These are phyloP conservation scores for Hexactinellida sp. DNA, from an alignment of 37 sponge, comb jelly and placozoan genomes.

Conservation along the genomic window DNA sequence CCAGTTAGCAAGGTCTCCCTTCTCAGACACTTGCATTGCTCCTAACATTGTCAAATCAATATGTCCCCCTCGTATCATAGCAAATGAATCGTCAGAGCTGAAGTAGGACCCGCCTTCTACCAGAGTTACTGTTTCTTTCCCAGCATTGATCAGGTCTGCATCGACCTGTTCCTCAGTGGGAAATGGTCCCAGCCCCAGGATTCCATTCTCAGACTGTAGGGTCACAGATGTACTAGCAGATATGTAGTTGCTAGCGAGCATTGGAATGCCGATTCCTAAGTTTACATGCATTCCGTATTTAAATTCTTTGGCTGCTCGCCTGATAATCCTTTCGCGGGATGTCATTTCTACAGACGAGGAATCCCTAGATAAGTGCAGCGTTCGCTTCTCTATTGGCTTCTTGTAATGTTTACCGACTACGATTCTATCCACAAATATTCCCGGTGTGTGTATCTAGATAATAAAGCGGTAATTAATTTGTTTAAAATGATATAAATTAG, in stretches of 20 bases:
- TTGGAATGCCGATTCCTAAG: slow-evolving; percentile 93
- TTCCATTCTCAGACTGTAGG: slow-evolving; percentile 93
- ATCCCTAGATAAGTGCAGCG: neutral
- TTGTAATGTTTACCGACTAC: slow-evolving; percentile 49
- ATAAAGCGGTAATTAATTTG: too few relatives aligned
- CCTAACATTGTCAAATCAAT: slow-evolving; percentile 86
- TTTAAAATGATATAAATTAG: too few relatives aligned
- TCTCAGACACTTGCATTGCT: slow-evolving; percentile 81
- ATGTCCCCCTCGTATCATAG: slow-evolving; percentile 98
- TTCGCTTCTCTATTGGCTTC: slow-evolving; percentile 71
- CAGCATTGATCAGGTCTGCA: slow-evolving; percentile 95
- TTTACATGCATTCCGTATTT: slow-evolving; percentile 90
- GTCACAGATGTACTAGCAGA: slow-evolving; percentile 58
- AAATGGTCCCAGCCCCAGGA: slow-evolving; percentile 90
- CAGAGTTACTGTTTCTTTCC: slow-evolving; percentile 83
- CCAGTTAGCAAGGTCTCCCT: slow-evolving; percentile 84
- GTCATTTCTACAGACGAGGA: neutral
- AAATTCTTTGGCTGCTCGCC: slow-evolving; percentile 85
- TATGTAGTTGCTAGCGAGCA: slow-evolving; percentile 86
- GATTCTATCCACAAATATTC: slow-evolving; percentile 74
- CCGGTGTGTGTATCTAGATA: slow-evolving; percentile 48
- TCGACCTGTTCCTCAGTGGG: slow-evolving; percentile 78
- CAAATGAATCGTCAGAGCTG: slow-evolving; percentile 87
- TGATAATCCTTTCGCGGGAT: slow-evolving; percentile 57
- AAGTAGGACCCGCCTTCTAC: slow-evolving; percentile 68